These are phyloP conservation scores for Numida meleagris DNA, from an alignment of 2,113 vertebrate genomes.

Conservation along the genomic window DNA sequence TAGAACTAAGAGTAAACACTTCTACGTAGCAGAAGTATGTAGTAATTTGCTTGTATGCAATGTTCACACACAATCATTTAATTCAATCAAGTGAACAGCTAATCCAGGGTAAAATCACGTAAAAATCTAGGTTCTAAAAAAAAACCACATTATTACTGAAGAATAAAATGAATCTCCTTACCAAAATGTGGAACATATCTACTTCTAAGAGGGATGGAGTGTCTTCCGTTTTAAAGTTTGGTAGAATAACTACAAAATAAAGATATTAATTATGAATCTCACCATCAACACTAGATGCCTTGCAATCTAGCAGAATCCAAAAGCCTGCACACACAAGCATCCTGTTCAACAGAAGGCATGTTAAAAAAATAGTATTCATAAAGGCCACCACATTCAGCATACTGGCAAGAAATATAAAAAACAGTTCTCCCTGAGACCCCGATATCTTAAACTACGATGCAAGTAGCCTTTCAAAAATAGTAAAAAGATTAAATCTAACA, in stretches of 20 bases:
- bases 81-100: background rate
- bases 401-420: background rate
- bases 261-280: background rate
- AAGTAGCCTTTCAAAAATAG: background rate
- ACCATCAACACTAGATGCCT: background rate
- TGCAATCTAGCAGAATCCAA: background rate
- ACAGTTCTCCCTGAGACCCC: background rate
- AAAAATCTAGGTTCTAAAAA: background rate
- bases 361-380: background rate
- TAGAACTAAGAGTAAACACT: background rate
- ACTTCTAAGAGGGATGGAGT: constrained; percentile 90
- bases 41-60: background rate
- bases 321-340: background rate
- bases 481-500: background rate
- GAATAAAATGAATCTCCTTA: constrained; percentile 71
- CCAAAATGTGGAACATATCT: constrained; percentile 94
- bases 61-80: background rate
- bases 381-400: background rate
- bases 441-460: background rate
- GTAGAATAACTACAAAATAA: constrained; percentile 84
- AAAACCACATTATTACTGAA: background rate
- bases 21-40: fast-evolving
- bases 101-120: background rate
- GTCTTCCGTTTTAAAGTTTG: constrained; percentile 82
- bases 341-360: background rate